These are phyloP conservation scores for Tenthredo livida DNA, from an alignment of 2,888 invertebrate species.

Conservation along the genomic window DNA sequence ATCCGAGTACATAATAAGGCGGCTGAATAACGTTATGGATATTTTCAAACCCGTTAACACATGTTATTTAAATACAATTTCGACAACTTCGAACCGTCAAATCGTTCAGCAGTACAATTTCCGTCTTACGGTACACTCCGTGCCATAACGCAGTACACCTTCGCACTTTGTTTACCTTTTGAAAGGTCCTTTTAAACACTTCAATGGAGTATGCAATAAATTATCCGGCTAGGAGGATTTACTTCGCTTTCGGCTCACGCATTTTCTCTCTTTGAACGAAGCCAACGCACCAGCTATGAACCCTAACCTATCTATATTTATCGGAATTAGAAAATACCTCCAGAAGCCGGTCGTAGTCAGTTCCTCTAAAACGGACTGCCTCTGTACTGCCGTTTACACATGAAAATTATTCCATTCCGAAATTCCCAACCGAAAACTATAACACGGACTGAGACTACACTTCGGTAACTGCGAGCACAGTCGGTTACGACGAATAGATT, in stretches of 20 bases:
- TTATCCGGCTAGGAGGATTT: neutral
- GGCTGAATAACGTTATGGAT: neutral
- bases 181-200: conserved; percentile 53
- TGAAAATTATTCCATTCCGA: neutral
- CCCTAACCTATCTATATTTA: neutral
- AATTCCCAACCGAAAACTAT: neutral
- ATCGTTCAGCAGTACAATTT: neutral
- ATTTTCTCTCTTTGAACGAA: neutral
- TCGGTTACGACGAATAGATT: neutral
- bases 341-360: conserved; percentile 25
- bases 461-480: neutral
- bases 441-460: neutral
- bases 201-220: conserved; percentile 6
- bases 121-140: conserved; percentile 45
- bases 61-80: neutral
- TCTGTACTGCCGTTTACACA: neutral
- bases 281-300: neutral
- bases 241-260: neutral
- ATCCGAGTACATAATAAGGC: neutral
- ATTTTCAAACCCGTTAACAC: neutral
- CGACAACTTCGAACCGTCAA: neutral
- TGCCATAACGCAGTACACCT: conserved; percentile 27
- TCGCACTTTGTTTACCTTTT: conserved; percentile 51
- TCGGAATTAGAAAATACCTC: conserved; percentile 13
- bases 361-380: neutral